phyloP scores from a whole-genome alignment of 2,113 vertebrate species.

The Dicentrarchus labrax region DNA sequence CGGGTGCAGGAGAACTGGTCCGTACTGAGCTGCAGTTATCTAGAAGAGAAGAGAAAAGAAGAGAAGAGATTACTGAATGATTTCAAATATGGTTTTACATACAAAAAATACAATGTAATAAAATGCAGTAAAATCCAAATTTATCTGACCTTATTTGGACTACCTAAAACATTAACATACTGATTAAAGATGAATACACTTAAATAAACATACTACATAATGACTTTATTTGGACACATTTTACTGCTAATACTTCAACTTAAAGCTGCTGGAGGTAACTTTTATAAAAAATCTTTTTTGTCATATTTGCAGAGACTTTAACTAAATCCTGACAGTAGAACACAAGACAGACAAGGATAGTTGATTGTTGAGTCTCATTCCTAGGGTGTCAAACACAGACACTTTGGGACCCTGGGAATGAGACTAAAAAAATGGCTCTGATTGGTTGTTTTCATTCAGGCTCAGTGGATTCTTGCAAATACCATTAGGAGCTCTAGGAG shows the following conservation, averaged over 20 bases:
- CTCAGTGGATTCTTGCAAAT: too few relatives aligned
- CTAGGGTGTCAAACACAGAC: too few relatives aligned
- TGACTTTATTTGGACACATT: background rate
- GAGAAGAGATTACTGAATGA: background rate
- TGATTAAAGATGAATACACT: background rate
- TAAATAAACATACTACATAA: background rate
- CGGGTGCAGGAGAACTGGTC: constrained; percentile 81
- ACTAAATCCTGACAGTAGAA: too few relatives aligned
- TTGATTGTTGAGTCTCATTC: too few relatives aligned
- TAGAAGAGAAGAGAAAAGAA: constrained; percentile 13
- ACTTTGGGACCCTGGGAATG: too few relatives aligned
- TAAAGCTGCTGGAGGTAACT: too few relatives aligned
- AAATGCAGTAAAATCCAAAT: background rate
- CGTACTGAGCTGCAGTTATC: constrained; percentile 87
- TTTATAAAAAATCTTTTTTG: too few relatives aligned
- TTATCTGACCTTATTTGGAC: background rate
- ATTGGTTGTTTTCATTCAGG: too few relatives aligned
- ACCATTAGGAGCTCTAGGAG: too few relatives aligned
- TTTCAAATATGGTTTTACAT: background rate
- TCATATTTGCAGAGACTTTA: too few relatives aligned
- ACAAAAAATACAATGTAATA: background rate
- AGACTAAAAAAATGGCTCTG: too few relatives aligned
- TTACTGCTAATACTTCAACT: background rate
- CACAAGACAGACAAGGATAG: too few relatives aligned
- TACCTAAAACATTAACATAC: background rate